Base-by-base conservation (phyloP, 2,113 vertebrate species). In the Picathartes gymnocephalus region DNA sequence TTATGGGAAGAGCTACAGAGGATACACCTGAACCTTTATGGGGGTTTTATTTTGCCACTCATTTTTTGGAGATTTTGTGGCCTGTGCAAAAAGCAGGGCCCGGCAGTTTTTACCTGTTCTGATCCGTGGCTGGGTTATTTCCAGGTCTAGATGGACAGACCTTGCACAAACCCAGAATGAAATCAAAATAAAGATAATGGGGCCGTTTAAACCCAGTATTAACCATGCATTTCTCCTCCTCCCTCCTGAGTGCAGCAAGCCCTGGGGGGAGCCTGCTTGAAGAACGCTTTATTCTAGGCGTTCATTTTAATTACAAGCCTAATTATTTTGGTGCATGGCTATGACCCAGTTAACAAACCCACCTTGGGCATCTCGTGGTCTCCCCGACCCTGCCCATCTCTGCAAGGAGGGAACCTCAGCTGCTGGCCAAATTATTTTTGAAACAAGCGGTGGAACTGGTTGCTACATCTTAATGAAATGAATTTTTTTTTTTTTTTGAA, bases 401-500 rank as follows among this genome's bases (percentile, higher is more conserved):
- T 72, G 79, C 60, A 13, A 96, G 87, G 48, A 96, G 90, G 71
- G 54, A 94, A 93, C 79, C 85, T 61, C 60, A 35, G 58, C 68
- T 90, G 64, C 82, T 45, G 81, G 62, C 79, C 85, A 83, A 92
- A 86, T 70, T 92, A 90, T 70, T 90, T 97, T 95, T 91, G 81
- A 96, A 81, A 54, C 90, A 96, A 97, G 97, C 50, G 17, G 96
- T 87, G 24, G 1, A 64, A 97, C 97, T 93, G 95, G 97, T 97
- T 98, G 93, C 90, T 94, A 93, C 90, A 83, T 96, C 88, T 88
- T 95, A 91, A 97, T 96, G 93, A 97, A 97, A 95, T 64, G 37
- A 88, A 48, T 94, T 64, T n/a, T 23, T 8, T 27, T 54, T 11
- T 28, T 53, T 28, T 47, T 37, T 15, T 3, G 0, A 4, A 40